Base-by-base conservation (phyloP, 1,140 invertebrate species). In the Drosophila asahinai region DNA sequence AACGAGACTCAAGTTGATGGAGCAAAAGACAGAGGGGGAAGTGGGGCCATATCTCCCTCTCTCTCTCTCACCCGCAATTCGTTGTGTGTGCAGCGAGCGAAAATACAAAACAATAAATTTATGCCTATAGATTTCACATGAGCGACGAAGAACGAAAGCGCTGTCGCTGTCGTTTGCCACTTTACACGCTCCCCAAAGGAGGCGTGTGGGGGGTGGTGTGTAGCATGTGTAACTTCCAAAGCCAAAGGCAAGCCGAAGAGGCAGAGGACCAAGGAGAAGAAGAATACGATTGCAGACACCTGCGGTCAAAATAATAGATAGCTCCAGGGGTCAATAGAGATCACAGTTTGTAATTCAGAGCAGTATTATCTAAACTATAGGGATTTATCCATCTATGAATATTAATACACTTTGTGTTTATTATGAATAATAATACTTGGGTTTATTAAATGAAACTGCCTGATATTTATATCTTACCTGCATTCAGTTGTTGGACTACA, bases 101-200 rank as follows among this genome's bases (percentile, higher is more conserved):
- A 71, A 80, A 66, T 78, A 87, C 83, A 87, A 89, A 90, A 89
- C 84, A 89, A 89, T 89, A 89, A 89, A 90, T 90, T 90, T 89
- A 86, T 90, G 81, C 86, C 86, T 89, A 86, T 86, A 86, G 86
- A 82, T 90, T 82, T 89, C 76, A 82, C 78, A 81, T 84, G 77
- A 70, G 80, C 70, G 62, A 62, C 59, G 72, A 65, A 79, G 47
- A 57, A 57, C 40, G 42, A 47, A 47, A 58, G 52, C 36, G 55
- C 17, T 33, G 30, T 57, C 38, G 61, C 27, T 42, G 30, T 61
- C 45, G 60, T 58, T 74, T 73, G 62, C 80, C 80, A 83, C 84
- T 83, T 75, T 81, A 71, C 59, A 73, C 70, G 70, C 61, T 27
- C 2, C n/a, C 17, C 45, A 19, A 25, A 40, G 25, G 36, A 33